Base-by-base conservation (phyloP, 2,888 invertebrate species). In the Dynastes grantii region DNA sequence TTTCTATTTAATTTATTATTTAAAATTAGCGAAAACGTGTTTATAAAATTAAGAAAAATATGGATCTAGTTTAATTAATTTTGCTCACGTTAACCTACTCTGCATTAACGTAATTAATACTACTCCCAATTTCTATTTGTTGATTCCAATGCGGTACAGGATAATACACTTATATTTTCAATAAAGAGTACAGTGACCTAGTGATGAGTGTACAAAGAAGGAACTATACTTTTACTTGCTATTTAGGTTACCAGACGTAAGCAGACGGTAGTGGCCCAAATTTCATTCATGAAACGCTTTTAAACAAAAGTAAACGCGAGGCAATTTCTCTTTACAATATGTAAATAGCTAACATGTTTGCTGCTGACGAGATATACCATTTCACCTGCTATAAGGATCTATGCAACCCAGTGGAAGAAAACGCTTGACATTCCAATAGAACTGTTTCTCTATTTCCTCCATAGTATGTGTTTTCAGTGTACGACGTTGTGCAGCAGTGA, bases 131-230 rank as follows among this genome's bases (percentile, higher is more conserved):
- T 53, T 53, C 53, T 53, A 53, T 6, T 16, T 53, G 53, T 16
- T n/a, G 2, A 53, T 53, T 16, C 53, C 6, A 16, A 53, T 16
- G 2, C n/a, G 53, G 53, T 16, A 53, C 53, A 16, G 53, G 16
- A 53, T 53, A 53, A 53, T 16, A 53, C 40, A 13, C 32, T n/a
- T 65, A 65, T 45, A 65, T 16, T 53, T 53, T 16, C 53, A 53
- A 22, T 58, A 71, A 37, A 71, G 71, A 71, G 71, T 58, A 58
- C 58, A 71, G 32, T 71, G 71, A 71, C 71, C 71, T 71, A 71
- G 71, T 71, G 71, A 55, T 58, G 71, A 71, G 37, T 58, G 37
- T 71, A 32, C 71, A 58, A 71, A 55, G 55, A 71, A 70, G 70
- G 70, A 71, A 55, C 37, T 3, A 58, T 32, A 71, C 71, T 71